Percentiles rank a stretch among this genome's conserved stretches.
Conservation (phyloP, 2,797 vertebrate genomes). For the Lepidocolaptes lacrymiger region DNA sequence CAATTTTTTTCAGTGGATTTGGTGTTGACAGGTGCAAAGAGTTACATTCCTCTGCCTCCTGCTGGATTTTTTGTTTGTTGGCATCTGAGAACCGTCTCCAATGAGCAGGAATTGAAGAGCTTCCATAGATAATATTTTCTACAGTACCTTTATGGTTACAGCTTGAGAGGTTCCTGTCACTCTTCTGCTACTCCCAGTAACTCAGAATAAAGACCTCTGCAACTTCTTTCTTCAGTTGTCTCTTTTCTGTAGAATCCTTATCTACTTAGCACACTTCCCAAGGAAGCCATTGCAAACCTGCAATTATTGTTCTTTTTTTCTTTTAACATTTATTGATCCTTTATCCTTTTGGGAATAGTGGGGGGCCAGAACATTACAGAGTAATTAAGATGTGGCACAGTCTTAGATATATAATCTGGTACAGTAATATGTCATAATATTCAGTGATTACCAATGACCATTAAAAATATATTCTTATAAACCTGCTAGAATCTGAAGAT, state of each 20-base stretch:
- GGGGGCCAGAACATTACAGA: neutral
- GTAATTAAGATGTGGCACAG: neutral
- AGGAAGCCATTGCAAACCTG: neutral
- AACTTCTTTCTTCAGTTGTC: neutral
- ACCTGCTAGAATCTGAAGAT: neutral
- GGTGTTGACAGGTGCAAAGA: neutral
- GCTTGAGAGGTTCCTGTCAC: neutral
- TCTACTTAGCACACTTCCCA: neutral
- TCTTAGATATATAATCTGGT: neutral
- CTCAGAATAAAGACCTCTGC: neutral
- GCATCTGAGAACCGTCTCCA: neutral
- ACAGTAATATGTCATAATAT: neutral
- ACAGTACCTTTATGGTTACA: neutral
- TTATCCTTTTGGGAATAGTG: neutral
- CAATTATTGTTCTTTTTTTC: neutral
- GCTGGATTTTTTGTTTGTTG: neutral
- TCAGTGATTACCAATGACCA: neutral
- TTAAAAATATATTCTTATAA: neutral
- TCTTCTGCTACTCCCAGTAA: neutral
- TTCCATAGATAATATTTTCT: neutral
- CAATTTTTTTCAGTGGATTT: neutral
- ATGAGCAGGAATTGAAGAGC: neutral
- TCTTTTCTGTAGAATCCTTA: neutral
- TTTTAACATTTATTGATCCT: neutral
- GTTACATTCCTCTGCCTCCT: slow-evolving; percentile 3